These are phyloP conservation scores for Salticus scenicus DNA, from an alignment of 2,888 invertebrate genomes.

Conservation along the genomic window DNA sequence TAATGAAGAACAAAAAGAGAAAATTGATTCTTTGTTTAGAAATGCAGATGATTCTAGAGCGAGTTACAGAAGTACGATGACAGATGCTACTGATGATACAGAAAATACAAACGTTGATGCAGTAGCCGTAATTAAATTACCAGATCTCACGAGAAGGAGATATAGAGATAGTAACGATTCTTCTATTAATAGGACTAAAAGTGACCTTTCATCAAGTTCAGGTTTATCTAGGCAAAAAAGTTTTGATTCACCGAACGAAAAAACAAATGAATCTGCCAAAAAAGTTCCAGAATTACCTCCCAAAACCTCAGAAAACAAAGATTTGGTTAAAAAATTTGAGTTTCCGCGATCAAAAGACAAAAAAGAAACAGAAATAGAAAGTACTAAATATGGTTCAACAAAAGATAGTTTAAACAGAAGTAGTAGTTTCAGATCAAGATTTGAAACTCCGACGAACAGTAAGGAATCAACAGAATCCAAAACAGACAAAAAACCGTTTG, in stretches of 20 bases:
- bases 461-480: neutral
- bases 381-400: constrained; percentile 2
- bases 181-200: constrained; percentile 18
- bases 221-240: neutral
- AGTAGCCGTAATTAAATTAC: constrained; percentile 40
- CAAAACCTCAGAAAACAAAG: constrained; percentile 45
- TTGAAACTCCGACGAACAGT: constrained; percentile 8
- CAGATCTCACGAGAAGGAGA: constrained; percentile 27
- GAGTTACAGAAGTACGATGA: constrained; percentile 24
- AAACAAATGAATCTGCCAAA: neutral
- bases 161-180: neutral
- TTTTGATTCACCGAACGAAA: neutral
- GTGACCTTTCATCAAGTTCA: neutral
- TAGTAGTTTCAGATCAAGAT: constrained; percentile 44
- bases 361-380: constrained; percentile 41
- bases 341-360: neutral
- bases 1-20: constrained; percentile 45
- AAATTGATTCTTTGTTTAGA: constrained; percentile 52
- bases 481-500: constrained; percentile 47
- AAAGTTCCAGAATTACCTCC: constrained; percentile 51
- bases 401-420: constrained; percentile 31
- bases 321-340: constrained; percentile 33
- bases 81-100: constrained; percentile 3
- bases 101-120: constrained; percentile 32
- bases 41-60: constrained; percentile 57